phyloP scores from a whole-genome alignment of 2,797 vertebrate genomes.

The Cuniculus paca region DNA sequence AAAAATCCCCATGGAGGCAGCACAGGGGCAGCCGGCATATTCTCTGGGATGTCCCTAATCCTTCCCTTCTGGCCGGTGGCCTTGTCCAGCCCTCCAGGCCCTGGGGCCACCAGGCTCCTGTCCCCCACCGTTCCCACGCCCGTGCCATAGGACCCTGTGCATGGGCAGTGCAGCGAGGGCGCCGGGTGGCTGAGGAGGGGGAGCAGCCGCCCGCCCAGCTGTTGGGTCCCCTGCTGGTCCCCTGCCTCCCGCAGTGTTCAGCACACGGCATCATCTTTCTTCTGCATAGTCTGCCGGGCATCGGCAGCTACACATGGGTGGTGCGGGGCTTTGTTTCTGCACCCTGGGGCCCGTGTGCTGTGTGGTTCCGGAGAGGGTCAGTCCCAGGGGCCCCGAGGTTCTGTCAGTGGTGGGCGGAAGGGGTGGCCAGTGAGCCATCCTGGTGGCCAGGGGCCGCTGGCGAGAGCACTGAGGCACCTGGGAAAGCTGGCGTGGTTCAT shows the following conservation, averaged over 20 bases:
- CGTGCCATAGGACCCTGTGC: background rate
- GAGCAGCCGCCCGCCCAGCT: background rate
- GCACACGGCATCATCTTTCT: background rate
- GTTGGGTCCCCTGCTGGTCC: too few species aligned
- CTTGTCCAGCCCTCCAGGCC: background rate
- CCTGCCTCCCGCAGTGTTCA: background rate
- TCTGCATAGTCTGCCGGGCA: background rate
- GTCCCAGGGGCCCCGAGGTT: background rate
- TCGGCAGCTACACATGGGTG: background rate
- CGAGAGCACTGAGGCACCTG: background rate
- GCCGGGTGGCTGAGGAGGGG: background rate
- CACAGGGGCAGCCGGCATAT: background rate
- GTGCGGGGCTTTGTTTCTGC: background rate
- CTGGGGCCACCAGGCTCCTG: background rate
- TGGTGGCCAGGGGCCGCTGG: background rate
- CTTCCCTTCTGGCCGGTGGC: background rate
- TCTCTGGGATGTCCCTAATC: background rate
- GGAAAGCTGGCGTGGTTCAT: background rate
- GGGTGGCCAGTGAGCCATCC: background rate
- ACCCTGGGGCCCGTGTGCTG: background rate
- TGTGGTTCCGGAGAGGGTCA: background rate
- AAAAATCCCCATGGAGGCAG: conserved; percentile 71
- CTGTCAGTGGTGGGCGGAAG: background rate
- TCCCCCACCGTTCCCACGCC: background rate
- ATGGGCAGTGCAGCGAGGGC: background rate